Conservation (phyloP, 2,888 invertebrate species). For the Lamellibrachia satsuma region DNA sequence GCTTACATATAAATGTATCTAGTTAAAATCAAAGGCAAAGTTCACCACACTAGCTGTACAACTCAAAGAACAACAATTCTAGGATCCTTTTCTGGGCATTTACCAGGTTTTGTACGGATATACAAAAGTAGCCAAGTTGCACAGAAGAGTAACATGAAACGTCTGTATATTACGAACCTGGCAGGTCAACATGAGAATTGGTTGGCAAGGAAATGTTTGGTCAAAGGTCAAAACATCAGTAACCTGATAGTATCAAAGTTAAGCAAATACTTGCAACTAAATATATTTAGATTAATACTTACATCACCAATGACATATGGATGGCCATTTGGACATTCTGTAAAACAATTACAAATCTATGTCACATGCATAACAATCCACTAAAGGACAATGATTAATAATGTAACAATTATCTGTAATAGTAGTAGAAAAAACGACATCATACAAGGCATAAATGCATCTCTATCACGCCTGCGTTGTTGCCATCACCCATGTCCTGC, state of each 20-base stretch:
- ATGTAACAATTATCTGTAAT: not conserved
- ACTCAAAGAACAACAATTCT: not conserved
- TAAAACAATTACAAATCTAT: conserved; percentile 33
- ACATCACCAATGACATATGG: conserved; percentile 56
- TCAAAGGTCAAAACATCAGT: not conserved
- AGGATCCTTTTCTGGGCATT: too few species aligned
- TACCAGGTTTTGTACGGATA: too few species aligned
- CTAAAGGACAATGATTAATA: not conserved
- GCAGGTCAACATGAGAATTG: too few species aligned
- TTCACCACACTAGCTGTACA: not conserved
- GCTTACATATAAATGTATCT: not conserved
- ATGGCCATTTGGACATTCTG: conserved; percentile 60
- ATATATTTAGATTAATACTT: conserved; percentile 27
- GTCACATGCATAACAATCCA: conserved; percentile 21
- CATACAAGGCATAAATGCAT: not conserved
- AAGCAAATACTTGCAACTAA: not conserved
- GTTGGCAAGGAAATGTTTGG: too few species aligned
- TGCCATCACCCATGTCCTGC: not conserved
- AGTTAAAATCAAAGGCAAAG: not conserved
- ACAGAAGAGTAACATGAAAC: too few species aligned
- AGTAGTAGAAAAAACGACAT: not conserved
- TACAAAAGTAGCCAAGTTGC: too few species aligned
- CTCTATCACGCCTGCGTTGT: not conserved
- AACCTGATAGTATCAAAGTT: not conserved
- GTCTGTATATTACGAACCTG: too few species aligned